Conservation (phyloP, 2,888 invertebrate genomes). For the Dryadula phaetusa region DNA sequence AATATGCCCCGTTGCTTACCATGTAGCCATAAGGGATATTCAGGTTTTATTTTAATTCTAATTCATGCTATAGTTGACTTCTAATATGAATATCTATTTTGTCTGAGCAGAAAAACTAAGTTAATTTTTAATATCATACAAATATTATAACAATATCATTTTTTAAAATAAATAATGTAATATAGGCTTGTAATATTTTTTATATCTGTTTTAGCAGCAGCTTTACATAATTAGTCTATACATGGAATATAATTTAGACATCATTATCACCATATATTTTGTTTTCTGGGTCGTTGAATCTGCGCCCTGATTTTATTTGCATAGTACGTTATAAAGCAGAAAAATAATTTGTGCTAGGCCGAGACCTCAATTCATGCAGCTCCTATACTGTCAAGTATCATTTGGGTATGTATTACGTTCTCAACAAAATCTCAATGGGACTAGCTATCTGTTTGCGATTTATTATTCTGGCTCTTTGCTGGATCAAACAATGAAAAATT, state of each 20-base stretch:
- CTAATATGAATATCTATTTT: neutral
- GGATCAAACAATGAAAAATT: slow-evolving; percentile 19
- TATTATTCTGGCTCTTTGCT: slow-evolving; percentile 8
- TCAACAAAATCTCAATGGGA: slow-evolving; percentile 30
- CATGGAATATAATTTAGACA: neutral
- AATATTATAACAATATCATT: too few species aligned
- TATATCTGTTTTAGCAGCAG: neutral
- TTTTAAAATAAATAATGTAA: too few species aligned
- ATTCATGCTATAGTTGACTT: too few species aligned
- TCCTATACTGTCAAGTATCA: slow-evolving; percentile 29
- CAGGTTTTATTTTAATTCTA: too few species aligned
- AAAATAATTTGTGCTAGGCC: slow-evolving; percentile 32
- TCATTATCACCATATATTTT: slow-evolving; percentile 16
- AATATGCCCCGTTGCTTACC: too few species aligned
- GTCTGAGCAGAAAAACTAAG: too few species aligned
- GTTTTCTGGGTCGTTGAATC: slow-evolving; percentile 28
- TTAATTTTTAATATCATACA: too few species aligned
- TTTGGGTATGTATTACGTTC: slow-evolving; percentile 27
- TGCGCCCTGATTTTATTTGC: slow-evolving; percentile 33
- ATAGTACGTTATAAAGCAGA: slow-evolving; percentile 33
- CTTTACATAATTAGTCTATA: neutral
- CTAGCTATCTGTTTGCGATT: slow-evolving; percentile 9
- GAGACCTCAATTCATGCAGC: slow-evolving; percentile 31
- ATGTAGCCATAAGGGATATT: too few species aligned
- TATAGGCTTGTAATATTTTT: too few species aligned